Percentiles rank a stretch among this genome's conserved stretches.
These are phyloP conservation scores for Drosophila gunungcola DNA, from an alignment of 1,140 invertebrate species.

Conservation along the genomic window DNA sequence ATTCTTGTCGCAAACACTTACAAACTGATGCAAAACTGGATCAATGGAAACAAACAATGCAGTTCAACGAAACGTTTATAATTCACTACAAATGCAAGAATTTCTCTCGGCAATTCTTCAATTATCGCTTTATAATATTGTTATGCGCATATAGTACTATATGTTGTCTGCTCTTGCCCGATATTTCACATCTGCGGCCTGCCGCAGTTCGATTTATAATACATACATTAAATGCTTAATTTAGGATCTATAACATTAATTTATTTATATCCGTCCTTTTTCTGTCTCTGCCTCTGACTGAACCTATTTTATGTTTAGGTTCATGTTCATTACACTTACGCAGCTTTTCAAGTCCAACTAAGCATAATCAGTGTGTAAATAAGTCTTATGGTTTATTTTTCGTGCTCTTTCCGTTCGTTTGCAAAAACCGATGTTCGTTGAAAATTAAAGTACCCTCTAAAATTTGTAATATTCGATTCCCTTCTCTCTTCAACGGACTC, in stretches of 20 bases:
- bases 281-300: background rate
- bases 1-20: slow-evolving; percentile 56
- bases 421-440: slow-evolving; percentile 37
- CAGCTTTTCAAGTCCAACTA: slow-evolving; percentile 73
- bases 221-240: slow-evolving; percentile 76
- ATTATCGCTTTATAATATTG: slow-evolving; percentile 31
- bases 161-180: slow-evolving; percentile 34
- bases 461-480: slow-evolving; percentile 38
- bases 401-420: slow-evolving; percentile 31
- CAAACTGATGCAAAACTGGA: slow-evolving; percentile 64
- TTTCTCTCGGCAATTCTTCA: slow-evolving; percentile 19
- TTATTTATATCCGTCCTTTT: slow-evolving; percentile 35
- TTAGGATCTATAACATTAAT: slow-evolving; percentile 69
- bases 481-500: background rate
- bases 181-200: slow-evolving; percentile 62
- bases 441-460: slow-evolving; percentile 60
- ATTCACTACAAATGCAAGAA: slow-evolving; percentile 64
- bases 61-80: slow-evolving; percentile 60
- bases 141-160: slow-evolving; percentile 37
- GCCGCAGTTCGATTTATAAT: slow-evolving; percentile 54
- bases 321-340: slow-evolving; percentile 38
- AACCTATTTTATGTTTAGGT: slow-evolving; percentile 37
- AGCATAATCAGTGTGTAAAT: slow-evolving; percentile 82
- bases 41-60: slow-evolving; percentile 67
- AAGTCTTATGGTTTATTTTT: slow-evolving; percentile 75